Percentiles rank a stretch among this genome's conserved stretches.
Conservation (phyloP, 2,888 invertebrate species). For the Pristionchus entomophagus region DNA sequence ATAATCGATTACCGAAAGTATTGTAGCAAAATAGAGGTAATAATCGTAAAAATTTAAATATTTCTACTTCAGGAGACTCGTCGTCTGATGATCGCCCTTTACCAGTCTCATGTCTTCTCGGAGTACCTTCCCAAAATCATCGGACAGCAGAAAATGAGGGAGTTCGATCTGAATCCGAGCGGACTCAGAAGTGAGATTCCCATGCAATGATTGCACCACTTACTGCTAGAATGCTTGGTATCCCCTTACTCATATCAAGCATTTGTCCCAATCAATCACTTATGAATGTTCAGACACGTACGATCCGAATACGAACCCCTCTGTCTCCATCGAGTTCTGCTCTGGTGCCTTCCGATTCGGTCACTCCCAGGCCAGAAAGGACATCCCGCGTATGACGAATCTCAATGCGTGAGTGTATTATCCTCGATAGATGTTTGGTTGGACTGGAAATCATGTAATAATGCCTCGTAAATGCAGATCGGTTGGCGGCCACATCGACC, state of each 20-base stretch:
- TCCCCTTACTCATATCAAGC: too few relatives aligned
- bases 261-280: too few relatives aligned
- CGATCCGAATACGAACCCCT: slow-evolving; percentile 81
- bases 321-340: slow-evolving; percentile 88
- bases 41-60: too few relatives aligned
- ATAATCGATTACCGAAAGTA: too few relatives aligned
- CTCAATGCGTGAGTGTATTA: slow-evolving; percentile 27
- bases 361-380: slow-evolving; percentile 85
- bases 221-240: too few relatives aligned
- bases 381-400: slow-evolving; percentile 79
- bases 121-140: slow-evolving; percentile 86
- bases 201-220: too few relatives aligned
- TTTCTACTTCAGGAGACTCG: slow-evolving; percentile 75
- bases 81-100: slow-evolving; percentile 76
- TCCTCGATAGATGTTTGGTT: too few relatives aligned
- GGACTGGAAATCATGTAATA: too few relatives aligned
- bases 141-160: slow-evolving; percentile 42
- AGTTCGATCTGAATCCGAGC: too few relatives aligned
- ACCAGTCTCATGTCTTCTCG: slow-evolving; percentile 80
- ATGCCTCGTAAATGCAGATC: too few relatives aligned
- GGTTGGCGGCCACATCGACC: slow-evolving; percentile 42
- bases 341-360: slow-evolving; percentile 82
- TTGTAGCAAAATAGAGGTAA: too few relatives aligned
- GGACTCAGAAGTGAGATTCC: slow-evolving; percentile 39
- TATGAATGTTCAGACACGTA: background rate